phyloP scores from a whole-genome alignment of 1,140 invertebrate genomes.

The Euura lappo region DNA sequence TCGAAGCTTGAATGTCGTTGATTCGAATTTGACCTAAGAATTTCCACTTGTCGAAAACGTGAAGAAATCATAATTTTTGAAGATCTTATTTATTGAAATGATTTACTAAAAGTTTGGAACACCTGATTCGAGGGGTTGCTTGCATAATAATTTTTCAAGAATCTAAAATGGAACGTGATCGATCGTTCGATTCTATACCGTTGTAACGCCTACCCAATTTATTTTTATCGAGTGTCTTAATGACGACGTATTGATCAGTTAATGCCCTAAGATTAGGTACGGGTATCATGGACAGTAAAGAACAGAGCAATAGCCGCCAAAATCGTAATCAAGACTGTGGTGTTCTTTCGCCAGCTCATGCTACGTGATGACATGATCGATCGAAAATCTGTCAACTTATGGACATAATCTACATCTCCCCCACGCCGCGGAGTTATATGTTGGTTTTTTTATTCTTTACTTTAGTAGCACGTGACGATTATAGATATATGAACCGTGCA shows the following conservation, averaged over 20 bases:
- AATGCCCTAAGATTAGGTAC: background rate
- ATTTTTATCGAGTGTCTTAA: conserved; percentile 6
- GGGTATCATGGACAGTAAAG: background rate
- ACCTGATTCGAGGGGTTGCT: too few species aligned
- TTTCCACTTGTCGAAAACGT: too few species aligned
- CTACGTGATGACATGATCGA: background rate
- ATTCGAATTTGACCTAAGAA: too few species aligned
- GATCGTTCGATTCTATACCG: too few species aligned
- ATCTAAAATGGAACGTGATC: too few species aligned
- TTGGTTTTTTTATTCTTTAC: background rate
- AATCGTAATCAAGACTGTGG: conserved; percentile 5
- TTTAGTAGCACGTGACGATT: background rate
- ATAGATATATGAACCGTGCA: background rate
- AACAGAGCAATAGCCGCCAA: background rate
- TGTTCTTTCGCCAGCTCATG: background rate
- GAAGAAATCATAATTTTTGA: too few species aligned
- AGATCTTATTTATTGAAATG: too few species aligned
- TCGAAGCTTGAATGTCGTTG: too few species aligned
- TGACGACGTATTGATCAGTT: background rate
- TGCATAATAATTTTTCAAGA: too few species aligned
- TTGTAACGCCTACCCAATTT: background rate
- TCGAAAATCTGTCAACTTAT: background rate
- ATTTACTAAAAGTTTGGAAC: too few species aligned
- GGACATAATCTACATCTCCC: background rate
- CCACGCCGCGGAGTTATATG: background rate